These are phyloP conservation scores for Apis dorsata DNA, from an alignment of 1,140 invertebrate genomes.

Conservation along the genomic window DNA sequence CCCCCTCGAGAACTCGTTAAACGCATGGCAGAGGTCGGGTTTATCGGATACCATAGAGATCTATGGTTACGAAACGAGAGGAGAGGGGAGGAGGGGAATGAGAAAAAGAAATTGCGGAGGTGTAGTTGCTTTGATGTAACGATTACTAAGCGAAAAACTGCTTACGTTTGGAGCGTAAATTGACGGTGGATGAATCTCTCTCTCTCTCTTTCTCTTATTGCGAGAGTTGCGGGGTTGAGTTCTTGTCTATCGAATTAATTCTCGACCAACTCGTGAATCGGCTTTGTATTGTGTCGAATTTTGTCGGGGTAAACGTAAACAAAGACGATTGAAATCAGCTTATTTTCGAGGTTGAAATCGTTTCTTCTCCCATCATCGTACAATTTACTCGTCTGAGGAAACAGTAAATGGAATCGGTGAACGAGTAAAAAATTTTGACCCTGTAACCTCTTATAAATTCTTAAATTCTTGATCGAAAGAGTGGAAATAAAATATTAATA, in stretches of 20 bases:
- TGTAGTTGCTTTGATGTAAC: not conserved
- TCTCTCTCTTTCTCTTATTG: not conserved
- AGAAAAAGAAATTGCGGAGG: not conserved
- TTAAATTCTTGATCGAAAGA: too few species aligned
- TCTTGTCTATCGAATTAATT: not conserved
- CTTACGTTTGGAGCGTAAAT: constrained; percentile 11
- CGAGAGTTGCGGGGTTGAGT: not conserved
- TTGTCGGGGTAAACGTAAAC: not conserved
- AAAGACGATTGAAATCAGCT: not conserved
- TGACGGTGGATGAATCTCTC: not conserved
- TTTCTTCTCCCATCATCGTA: too few species aligned
- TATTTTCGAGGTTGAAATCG: not conserved
- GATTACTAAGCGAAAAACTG: not conserved
- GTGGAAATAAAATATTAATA: too few species aligned
- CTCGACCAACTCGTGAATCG: not conserved
- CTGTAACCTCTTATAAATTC: too few species aligned
- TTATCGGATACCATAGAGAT: not conserved
- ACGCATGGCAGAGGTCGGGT: not conserved
- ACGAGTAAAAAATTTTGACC: too few species aligned
- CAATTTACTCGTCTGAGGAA: too few species aligned
- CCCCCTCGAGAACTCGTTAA: constrained; percentile 17
- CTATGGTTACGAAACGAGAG: not conserved
- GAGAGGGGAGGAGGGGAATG: not conserved
- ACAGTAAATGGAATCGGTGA: too few species aligned
- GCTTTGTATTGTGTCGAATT: not conserved